Conservation (phyloP, 2,113 vertebrate species). For the Pongo abelii region DNA sequence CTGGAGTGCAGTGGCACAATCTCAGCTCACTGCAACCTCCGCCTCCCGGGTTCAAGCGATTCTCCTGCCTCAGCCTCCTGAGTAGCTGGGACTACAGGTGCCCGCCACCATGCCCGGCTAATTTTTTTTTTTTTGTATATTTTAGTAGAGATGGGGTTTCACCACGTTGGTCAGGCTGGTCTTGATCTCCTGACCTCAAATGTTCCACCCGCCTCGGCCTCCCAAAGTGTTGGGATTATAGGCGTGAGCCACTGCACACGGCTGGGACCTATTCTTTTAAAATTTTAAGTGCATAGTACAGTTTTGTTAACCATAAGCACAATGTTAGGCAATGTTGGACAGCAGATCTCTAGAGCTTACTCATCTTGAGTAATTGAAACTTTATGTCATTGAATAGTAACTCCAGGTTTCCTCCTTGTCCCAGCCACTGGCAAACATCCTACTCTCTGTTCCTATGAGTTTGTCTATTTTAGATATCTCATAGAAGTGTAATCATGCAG, state of each 20-base stretch:
- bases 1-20: too few species aligned
- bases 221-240: too few species aligned
- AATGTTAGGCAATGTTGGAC: neutral
- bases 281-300: neutral
- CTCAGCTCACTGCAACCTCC: too few species aligned
- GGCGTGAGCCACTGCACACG: too few species aligned
- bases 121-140: too few species aligned
- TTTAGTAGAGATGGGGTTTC: too few species aligned
- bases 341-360: neutral
- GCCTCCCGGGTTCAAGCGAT: too few species aligned
- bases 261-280: neutral
- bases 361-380: neutral
- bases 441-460: neutral
- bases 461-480: neutral
- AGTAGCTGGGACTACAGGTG: too few species aligned
- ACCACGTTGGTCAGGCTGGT: too few species aligned
- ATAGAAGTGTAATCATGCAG: neutral
- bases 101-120: too few species aligned
- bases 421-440: neutral
- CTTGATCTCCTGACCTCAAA: accelerated
- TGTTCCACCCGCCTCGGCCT: accelerated
- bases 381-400: neutral
- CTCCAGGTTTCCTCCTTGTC: neutral
- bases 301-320: neutral
- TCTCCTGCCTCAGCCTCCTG: too few species aligned